A percentile compares a stretch with the other conserved stretches of the same genome.
These are phyloP conservation scores for Noctua janthe DNA, from an alignment of 2,888 invertebrate species.

Conservation along the genomic window DNA sequence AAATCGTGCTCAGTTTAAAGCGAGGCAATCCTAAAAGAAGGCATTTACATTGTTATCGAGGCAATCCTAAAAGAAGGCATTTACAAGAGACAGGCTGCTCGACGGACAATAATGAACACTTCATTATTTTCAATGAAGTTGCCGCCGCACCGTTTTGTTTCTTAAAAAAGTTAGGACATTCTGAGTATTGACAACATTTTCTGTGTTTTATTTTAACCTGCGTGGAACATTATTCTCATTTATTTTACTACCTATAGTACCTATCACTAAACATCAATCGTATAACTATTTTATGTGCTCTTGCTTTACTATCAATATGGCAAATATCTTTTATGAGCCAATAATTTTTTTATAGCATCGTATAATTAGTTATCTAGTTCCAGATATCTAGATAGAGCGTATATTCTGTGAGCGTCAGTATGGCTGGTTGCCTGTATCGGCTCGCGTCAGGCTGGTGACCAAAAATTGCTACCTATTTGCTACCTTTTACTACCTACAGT, in stretches of 20 bases:
- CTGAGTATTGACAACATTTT: neutral
- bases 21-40: conserved; percentile 69
- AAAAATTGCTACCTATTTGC: too few species aligned
- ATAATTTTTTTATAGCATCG: neutral
- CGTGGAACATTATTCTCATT: neutral
- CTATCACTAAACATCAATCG: neutral
- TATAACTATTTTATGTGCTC: neutral
- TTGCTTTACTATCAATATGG: neutral
- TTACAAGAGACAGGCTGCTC: neutral
- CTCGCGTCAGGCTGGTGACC: too few species aligned
- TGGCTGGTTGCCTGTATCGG: too few species aligned
- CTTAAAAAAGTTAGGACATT: neutral
- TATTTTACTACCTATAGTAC: neutral
- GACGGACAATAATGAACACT: neutral
- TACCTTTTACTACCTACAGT: too few species aligned
- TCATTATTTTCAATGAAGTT: neutral
- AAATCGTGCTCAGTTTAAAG: conserved; percentile 72
- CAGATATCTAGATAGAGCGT: too few species aligned
- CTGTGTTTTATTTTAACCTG: neutral
- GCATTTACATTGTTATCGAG: too few species aligned
- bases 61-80: too few species aligned
- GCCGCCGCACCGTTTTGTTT: neutral
- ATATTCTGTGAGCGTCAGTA: too few species aligned
- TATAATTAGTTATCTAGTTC: neutral
- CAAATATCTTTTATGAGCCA: conserved; percentile 27